Conservation (phyloP, 2,113 vertebrate genomes). For the Phocoena phocoena region DNA sequence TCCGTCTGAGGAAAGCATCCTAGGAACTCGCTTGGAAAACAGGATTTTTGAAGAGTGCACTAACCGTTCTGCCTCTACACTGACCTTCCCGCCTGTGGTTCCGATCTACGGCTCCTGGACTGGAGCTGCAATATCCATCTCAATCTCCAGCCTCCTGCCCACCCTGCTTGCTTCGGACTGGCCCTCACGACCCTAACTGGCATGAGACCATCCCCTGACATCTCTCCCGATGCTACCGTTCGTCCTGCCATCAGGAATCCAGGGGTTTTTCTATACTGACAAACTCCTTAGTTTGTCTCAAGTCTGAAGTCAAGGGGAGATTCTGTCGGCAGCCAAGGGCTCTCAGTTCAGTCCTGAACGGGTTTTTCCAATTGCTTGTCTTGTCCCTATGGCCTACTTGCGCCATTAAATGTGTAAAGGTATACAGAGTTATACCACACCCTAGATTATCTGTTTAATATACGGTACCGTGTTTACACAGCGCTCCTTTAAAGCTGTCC, state of each 20-base stretch:
- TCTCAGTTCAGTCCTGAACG: not conserved
- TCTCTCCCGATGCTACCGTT: not conserved
- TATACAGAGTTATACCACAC: not conserved
- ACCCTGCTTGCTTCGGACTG: not conserved
- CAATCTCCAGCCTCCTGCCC: not conserved
- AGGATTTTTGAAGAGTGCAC: not conserved
- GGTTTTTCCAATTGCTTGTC: not conserved
- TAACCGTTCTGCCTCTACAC: not conserved
- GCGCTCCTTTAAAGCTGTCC: not conserved
- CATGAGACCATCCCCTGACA: not conserved
- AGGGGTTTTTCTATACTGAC: not conserved
- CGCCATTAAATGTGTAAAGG: not conserved
- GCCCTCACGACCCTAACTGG: not conserved
- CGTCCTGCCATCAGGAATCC: not conserved
- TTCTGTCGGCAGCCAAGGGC: not conserved
- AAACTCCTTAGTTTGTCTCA: not conserved
- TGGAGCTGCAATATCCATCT: accelerated
- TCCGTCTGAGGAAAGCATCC: not conserved
- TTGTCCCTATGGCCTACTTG: not conserved
- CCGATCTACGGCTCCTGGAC: not conserved
- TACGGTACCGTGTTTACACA: not conserved
- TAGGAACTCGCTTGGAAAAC: not conserved
- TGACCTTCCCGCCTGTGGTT: not conserved
- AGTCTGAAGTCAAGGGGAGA: not conserved
- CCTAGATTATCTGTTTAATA: not conserved